A percentile compares a stretch with the other conserved stretches of the same genome.
Evolutionary conservation across 2,113 vertebrate genomes (phyloP).

Genomic region (Cochlearius cochlearius): DNA sequence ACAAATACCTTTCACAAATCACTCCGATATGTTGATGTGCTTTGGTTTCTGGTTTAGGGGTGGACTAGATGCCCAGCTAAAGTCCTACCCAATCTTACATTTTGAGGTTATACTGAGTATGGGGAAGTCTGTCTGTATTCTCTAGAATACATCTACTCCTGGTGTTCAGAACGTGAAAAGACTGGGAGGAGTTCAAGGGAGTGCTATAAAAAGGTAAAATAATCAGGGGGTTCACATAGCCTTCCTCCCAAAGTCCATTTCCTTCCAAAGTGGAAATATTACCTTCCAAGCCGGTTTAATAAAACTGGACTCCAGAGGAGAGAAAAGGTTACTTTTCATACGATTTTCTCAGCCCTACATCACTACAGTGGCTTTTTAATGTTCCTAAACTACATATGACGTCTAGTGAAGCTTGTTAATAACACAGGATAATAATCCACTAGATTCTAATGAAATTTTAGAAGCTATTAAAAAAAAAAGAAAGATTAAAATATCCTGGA

Average conservation of each 20-base stretch:
- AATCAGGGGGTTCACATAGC: not conserved
- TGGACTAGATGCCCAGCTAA: not conserved
- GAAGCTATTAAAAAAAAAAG: not conserved
- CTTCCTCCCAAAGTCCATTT: not conserved
- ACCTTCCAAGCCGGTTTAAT: not conserved
- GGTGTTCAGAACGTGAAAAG: not conserved
- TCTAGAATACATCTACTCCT: not conserved
- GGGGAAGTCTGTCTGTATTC: not conserved
- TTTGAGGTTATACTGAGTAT: not conserved
- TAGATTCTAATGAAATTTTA: slow-evolving; percentile 14
- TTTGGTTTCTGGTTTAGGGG: not conserved
- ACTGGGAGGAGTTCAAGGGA: not conserved
- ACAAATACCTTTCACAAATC: not conserved
- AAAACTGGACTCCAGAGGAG: not conserved
- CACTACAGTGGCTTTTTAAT: not conserved
- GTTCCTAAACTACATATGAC: not conserved
- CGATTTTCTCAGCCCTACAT: not conserved
- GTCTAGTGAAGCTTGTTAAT: not conserved
- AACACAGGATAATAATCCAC: slow-evolving; percentile 10
- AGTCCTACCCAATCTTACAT: not conserved
- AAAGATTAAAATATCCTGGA: not conserved
- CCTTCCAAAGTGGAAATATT: not conserved
- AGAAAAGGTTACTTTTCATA: not conserved
- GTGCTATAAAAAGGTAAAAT: not conserved
- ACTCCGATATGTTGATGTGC: not conserved